Evolutionary conservation across 2,113 vertebrate genomes (phyloP).

Genomic region (Ptychochromis oligacanthus): DNA sequence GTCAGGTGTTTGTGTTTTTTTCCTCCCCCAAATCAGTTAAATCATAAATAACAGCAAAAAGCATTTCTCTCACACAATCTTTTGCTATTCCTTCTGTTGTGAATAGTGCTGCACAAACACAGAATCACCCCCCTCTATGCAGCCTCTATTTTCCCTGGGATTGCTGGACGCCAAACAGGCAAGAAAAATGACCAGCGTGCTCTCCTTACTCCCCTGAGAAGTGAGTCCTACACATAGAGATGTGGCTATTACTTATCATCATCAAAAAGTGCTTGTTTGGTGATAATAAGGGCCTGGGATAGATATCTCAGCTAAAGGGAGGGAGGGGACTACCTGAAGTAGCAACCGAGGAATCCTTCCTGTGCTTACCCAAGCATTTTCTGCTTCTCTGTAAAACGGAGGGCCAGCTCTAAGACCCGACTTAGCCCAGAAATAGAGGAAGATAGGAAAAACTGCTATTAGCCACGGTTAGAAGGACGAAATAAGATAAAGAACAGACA

Average conservation of each 20-base stretch:
- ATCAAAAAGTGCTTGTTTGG: slow-evolving; percentile 82
- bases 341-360: slow-evolving; percentile 72
- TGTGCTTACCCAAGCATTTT: slow-evolving; percentile 77
- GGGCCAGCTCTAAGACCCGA: slow-evolving; percentile 70
- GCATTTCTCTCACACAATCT: slow-evolving; percentile 33
- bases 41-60: slow-evolving; percentile 31
- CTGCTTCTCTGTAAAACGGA: slow-evolving; percentile 57
- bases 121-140: slow-evolving; percentile 26
- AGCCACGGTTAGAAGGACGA: slow-evolving; percentile 65
- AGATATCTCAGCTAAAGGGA: slow-evolving; percentile 75
- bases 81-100: slow-evolving; percentile 20
- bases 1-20: neutral
- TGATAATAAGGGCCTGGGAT: slow-evolving; percentile 78
- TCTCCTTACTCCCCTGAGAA: slow-evolving; percentile 70
- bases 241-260: slow-evolving; percentile 81
- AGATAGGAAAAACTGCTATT: slow-evolving; percentile 73
- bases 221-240: slow-evolving; percentile 72
- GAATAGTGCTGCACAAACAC: slow-evolving; percentile 54
- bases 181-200: slow-evolving; percentile 75
- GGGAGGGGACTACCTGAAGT: slow-evolving; percentile 74
- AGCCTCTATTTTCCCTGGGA: slow-evolving; percentile 57
- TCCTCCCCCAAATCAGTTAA: slow-evolving; percentile 6
- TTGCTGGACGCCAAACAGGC: slow-evolving; percentile 67
- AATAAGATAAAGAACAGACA: slow-evolving; percentile 73
- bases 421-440: slow-evolving; percentile 72